Base-by-base conservation (phyloP, 2,797 vertebrate species). In the Hippocampus kuda region DNA sequence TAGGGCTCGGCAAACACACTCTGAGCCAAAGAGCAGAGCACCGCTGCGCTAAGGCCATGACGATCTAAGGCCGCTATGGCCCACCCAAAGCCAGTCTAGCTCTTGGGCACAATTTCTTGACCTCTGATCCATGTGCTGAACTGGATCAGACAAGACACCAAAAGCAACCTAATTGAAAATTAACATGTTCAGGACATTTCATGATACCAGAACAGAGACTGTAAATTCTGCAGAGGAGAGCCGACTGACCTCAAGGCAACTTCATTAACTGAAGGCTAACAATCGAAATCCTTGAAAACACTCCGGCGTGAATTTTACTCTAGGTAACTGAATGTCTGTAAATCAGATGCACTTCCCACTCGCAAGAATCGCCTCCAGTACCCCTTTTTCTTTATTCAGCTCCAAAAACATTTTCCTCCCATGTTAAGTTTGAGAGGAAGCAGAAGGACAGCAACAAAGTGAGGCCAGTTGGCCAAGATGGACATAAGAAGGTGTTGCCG, bases 1-100 rank as follows among this genome's bases (percentile, higher is more conserved):
- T 82, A 86, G 60, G 69, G 68, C 72, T 79, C 74, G 81, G 76
- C 75, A 77, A 74, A 84, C 78, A 72, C 70, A 71, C 69, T 80
- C 70, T 60, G 26, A 51, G 2, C 69, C 76, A 64, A n/a, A 53
- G 69, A 77, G 74, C 75, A 65, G 62, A 80, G 73, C 74, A 68
- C 27, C 2, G 8, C 6, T 4, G 16, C 30, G 16, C 59, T 20
- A 34, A 42, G 18, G n/a, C 22, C 22, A 22, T 27, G 44, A 67
- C 22, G 1, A 1, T 56, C 15, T 44, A 16, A 16, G 9, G 13
- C 34, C 60, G n/a, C 60, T 67, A 24, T 18, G 34, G n/a, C 11
- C 10, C 34, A 66, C 18, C 51, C 27, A 53, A 3, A 41, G 20
- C 24, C 8, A 16, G 7, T 10, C 26, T 56, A 26, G 30, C 38